These are phyloP conservation scores for Phrynosoma platyrhinos DNA, from an alignment of 2,113 vertebrate genomes.

Conservation along the genomic window DNA sequence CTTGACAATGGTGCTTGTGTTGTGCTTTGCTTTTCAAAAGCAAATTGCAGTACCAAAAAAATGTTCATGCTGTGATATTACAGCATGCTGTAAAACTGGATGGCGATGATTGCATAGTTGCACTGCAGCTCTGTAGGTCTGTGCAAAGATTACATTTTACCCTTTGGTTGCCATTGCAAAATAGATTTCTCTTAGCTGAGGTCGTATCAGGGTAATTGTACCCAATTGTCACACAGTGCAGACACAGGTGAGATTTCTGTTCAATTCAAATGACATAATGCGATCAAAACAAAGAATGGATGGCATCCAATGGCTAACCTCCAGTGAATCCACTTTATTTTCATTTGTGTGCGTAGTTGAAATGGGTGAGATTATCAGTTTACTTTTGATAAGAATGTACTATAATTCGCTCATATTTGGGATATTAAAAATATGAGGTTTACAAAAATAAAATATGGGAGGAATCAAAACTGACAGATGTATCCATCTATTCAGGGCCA, in stretches of 20 bases:
- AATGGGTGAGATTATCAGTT: neutral
- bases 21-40: constrained; percentile 18
- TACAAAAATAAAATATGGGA: neutral
- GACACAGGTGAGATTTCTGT: neutral
- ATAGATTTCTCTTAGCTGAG: neutral
- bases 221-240: neutral
- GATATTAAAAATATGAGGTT: neutral
- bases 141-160: constrained; percentile 11
- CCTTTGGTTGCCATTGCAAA: neutral
- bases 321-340: neutral
- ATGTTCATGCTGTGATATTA: neutral
- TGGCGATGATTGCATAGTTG: neutral
- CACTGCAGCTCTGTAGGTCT: neutral
- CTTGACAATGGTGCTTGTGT: constrained; percentile 3
- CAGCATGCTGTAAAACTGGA: constrained; percentile 12
- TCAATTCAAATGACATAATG: neutral
- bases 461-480: neutral
- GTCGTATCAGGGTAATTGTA: neutral
- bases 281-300: neutral
- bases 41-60: constrained; percentile 6
- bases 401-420: neutral
- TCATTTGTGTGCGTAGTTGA: no score
- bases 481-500: neutral
- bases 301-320: neutral
- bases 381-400: neutral